These are phyloP conservation scores for Megamerina dolium DNA, from an alignment of 2,888 invertebrate species.

Conservation along the genomic window DNA sequence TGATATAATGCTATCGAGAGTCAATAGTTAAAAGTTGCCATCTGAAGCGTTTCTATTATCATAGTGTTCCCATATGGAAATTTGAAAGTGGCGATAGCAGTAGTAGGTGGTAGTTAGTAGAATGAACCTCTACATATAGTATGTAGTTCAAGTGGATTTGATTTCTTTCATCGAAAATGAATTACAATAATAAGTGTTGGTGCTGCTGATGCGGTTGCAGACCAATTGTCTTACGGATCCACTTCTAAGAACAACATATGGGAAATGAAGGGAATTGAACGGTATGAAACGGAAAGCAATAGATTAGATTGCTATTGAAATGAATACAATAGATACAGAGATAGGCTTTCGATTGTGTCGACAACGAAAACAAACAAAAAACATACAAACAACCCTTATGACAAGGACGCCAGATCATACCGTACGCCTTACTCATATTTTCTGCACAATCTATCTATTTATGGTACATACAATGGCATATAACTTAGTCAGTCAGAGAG, in stretches of 20 bases:
- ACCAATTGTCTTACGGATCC: conserved; percentile 26
- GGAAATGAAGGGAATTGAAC: background rate
- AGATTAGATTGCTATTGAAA: no score
- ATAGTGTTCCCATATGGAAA: no score
- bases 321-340: no score
- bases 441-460: no score
- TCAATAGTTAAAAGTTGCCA: conserved; percentile 8
- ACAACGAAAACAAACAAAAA: no score
- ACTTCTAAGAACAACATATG: no score
- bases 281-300: background rate
- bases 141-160: conserved; percentile 12
- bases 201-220: conserved; percentile 36
- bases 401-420: conserved; percentile 22
- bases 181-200: conserved; percentile 19
- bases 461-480: background rate
- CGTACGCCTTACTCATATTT: no score
- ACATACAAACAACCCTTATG: conserved; percentile 21
- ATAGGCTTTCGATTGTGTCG: no score
- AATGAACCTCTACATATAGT: no score
- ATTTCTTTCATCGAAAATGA: conserved; percentile 7
- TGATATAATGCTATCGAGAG: conserved; percentile 35
- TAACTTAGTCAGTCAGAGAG: background rate
- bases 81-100: no score
- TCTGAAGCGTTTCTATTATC: no score
- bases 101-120: no score